Base-by-base conservation (phyloP, 2,888 invertebrate genomes). In the Callyntrura sp. region DNA sequence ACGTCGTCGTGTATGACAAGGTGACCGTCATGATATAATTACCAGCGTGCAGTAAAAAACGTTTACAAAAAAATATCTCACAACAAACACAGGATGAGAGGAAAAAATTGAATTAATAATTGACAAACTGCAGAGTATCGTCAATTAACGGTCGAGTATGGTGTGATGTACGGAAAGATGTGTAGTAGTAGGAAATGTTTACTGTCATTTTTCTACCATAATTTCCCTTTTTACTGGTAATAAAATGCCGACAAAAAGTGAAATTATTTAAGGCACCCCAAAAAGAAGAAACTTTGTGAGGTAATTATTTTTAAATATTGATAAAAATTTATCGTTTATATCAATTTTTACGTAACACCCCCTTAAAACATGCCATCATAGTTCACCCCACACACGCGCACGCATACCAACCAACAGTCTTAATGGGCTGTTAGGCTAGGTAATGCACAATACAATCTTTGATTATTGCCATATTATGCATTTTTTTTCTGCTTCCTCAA, bases 191-290 rank as follows among this genome's bases (percentile, higher is more conserved):
- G 62, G 3, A 62, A 62, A 62, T 62, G 25, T 11, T 25, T 62
- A 62, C 62, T 62, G 62, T 62, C 62, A 62, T 25, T 5, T 51
- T 51, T 6, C 51, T 68, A 35, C n/a, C n/a, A n/a, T n/a, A n/a
- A n/a, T 28, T 35, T 68, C 35, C 11, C n/a, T 35, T n/a, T 45
- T 23, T 9, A 17, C 48, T 73, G 12, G 12, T 51, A 70, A 35
- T n/a, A 73, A 73, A 35, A 73, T 45, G 73, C 73, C 73, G 73
- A 73, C 73, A 79, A 79, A n/a, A 79, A 79, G 79, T 79, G 79
- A 79, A 79, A 79, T 79, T 79, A 51, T 79, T 57, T 20, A 25
- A n/a, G n/a, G n/a, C n/a, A n/a, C n/a, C n/a, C 11, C 25, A 11
- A 55, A 79, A 51, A 57, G 23, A 73, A 48, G 25, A 35, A 57